These are phyloP conservation scores for Copidosoma floridanum DNA, from an alignment of 1,140 invertebrate species.

Conservation along the genomic window DNA sequence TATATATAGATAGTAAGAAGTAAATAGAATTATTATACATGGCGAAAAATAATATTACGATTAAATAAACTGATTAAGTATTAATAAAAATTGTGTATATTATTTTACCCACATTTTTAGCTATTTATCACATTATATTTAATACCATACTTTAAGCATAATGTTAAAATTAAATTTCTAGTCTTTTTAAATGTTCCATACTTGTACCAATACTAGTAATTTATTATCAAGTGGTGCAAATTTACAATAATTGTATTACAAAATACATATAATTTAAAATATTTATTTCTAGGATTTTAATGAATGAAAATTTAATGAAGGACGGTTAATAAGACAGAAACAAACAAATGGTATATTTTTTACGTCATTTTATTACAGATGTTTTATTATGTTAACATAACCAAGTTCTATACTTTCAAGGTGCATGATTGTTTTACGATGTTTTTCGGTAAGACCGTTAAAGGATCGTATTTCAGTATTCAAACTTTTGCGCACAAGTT, in stretches of 20 bases:
- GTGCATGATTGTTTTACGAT: constrained; percentile 55
- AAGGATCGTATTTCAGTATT: constrained; percentile 38
- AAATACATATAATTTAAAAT: too few relatives aligned
- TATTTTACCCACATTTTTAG: too few relatives aligned
- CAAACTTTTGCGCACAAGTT: constrained; percentile 42
- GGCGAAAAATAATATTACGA: constrained; percentile 55
- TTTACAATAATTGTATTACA: too few relatives aligned
- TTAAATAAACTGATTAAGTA: constrained; percentile 57
- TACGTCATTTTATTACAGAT: constrained; percentile 51
- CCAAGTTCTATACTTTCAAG: constrained; percentile 57
- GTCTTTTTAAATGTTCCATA: too few relatives aligned
- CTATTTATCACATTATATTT: too few relatives aligned
- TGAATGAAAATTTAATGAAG: background rate
- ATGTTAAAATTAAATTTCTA: too few relatives aligned
- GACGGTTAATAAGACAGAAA: background rate
- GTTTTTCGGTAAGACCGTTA: constrained; percentile 51
- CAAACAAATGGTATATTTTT: constrained; percentile 29
- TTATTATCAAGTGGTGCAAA: too few relatives aligned
- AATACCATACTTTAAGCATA: too few relatives aligned
- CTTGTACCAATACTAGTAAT: too few relatives aligned
- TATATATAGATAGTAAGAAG: constrained; percentile 53
- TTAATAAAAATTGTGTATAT: constrained; percentile 45
- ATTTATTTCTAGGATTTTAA: too few relatives aligned
- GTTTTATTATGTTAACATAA: constrained; percentile 56
- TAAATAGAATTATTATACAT: constrained; percentile 54